A percentile compares a stretch with the other conserved stretches of the same genome.
Conservation (phyloP, 2,888 invertebrate species). For the Drosophila phalerata region DNA sequence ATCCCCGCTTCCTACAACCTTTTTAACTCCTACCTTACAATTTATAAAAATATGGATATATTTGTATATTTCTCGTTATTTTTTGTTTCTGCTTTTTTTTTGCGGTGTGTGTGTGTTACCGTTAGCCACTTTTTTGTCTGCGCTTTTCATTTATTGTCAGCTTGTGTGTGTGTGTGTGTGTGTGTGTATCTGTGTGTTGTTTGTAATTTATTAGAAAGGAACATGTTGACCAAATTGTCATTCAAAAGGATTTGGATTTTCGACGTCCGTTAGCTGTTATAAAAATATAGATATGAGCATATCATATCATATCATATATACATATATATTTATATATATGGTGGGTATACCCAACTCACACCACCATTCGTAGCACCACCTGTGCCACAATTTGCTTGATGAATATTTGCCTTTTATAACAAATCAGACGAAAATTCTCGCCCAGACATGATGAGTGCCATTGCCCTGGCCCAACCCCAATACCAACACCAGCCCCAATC, state of each 20-base stretch:
- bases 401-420: constrained; percentile 79
- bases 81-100: constrained; percentile 7
- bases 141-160: constrained; percentile 54
- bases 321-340: constrained; percentile 15
- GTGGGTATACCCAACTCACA: background rate
- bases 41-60: constrained; percentile 28
- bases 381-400: constrained; percentile 72
- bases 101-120: constrained; percentile 24
- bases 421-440: constrained; percentile 66
- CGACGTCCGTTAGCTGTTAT: constrained; percentile 47
- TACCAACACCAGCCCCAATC: background rate
- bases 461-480: background rate
- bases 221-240: constrained; percentile 82
- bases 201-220: constrained; percentile 79
- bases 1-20: background rate
- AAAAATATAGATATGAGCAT: constrained; percentile 47
- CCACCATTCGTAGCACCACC: constrained; percentile 33
- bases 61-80: constrained; percentile 45
- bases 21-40: background rate
- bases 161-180: constrained; percentile 9
- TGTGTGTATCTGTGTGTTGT: constrained; percentile 36
- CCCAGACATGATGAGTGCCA: constrained; percentile 55
- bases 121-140: constrained; percentile 72
- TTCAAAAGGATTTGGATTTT: constrained; percentile 75
- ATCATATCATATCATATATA: constrained; percentile 33